Evolutionary conservation across 2,113 vertebrate species (phyloP).

Genomic region (Callaeas wilsoni): DNA sequence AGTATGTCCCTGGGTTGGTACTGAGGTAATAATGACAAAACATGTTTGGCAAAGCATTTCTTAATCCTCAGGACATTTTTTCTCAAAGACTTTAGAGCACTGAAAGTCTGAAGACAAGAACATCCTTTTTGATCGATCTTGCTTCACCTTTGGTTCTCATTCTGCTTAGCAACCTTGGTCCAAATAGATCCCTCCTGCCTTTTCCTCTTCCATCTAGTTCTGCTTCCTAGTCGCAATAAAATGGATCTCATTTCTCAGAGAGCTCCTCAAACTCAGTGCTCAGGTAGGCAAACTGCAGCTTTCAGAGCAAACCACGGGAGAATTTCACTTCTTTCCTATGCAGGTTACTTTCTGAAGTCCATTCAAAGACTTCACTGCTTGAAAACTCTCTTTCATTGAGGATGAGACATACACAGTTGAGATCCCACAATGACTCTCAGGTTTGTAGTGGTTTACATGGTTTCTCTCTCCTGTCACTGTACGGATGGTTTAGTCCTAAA

Average conservation of each 20-base stretch:
- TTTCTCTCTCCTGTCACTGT: background rate
- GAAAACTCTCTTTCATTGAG: background rate
- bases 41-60: background rate
- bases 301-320: background rate
- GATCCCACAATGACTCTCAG: background rate
- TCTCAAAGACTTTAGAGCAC: background rate
- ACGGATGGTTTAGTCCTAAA: conserved; percentile 26
- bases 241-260: background rate
- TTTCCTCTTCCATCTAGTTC: background rate
- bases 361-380: background rate
- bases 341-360: background rate
- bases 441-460: background rate
- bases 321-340: background rate
- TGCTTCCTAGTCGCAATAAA: background rate
- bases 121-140: background rate
- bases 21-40: background rate
- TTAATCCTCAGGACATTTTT: background rate
- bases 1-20: background rate
- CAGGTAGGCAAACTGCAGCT: background rate
- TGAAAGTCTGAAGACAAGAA: background rate
- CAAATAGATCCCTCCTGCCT: background rate
- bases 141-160: background rate
- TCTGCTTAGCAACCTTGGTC: background rate
- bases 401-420: background rate
- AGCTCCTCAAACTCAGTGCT: background rate